These are phyloP conservation scores for Laticauda colubrina DNA, from an alignment of 2,113 vertebrate genomes.

Conservation along the genomic window DNA sequence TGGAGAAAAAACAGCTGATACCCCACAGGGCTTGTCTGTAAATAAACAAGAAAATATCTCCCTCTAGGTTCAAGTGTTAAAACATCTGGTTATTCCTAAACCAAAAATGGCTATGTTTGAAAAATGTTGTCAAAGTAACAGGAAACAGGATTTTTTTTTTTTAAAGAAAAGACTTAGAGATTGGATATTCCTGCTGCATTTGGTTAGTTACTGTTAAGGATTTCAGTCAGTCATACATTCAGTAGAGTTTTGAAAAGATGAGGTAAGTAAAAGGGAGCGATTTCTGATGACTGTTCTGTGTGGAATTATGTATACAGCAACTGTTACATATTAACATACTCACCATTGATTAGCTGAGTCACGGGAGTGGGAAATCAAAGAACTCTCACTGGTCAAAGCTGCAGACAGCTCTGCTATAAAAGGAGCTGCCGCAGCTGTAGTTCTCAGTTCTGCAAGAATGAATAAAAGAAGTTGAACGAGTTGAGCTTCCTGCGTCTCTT, in stretches of 20 bases:
- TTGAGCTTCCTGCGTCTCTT: no score
- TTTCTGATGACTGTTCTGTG: not conserved
- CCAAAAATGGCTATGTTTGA: not conserved
- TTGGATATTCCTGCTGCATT: not conserved
- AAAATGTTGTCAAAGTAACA: not conserved
- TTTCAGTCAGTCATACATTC: not conserved
- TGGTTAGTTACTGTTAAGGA: not conserved
- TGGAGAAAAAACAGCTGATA: not conserved
- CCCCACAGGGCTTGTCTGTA: not conserved
- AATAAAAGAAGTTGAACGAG: no score
- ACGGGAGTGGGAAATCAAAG: no score
- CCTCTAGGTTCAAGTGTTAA: not conserved
- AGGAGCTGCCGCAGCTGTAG: no score
- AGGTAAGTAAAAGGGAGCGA: not conserved
- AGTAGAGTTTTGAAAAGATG: not conserved
- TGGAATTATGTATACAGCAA: not conserved
- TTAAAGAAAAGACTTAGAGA: not conserved
- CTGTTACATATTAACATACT: no score
- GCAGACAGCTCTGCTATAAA: no score
- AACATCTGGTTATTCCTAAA: not conserved
- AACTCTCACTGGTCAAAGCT: no score
- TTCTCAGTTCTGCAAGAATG: no score
- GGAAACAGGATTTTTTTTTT: not conserved
- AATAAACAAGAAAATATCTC: not conserved
- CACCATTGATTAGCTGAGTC: no score